Conservation (phyloP, 2,888 invertebrate species). For the Dendrolimus houi region DNA sequence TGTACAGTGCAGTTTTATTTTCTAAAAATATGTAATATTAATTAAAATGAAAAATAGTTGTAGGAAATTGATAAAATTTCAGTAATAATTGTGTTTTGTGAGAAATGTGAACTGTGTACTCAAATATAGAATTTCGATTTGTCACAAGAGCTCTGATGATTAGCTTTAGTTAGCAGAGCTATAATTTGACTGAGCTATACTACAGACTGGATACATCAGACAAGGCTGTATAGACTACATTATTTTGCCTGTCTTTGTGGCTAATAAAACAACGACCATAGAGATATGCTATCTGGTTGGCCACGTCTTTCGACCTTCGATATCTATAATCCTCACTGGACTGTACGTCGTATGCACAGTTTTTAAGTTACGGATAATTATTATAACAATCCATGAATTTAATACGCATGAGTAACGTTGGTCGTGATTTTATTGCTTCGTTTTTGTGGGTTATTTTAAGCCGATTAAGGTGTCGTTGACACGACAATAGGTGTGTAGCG, state of each 20-base stretch:
- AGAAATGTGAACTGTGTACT: too few relatives aligned
- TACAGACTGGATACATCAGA: not conserved
- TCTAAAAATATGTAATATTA: too few relatives aligned
- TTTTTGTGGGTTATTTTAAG: constrained; percentile 11
- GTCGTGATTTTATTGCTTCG: constrained; percentile 11
- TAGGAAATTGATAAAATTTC: too few relatives aligned
- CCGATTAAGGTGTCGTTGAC: constrained; percentile 6
- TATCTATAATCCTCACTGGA: not conserved
- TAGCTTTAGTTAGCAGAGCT: too few relatives aligned
- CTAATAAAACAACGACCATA: not conserved
- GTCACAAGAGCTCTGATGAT: too few relatives aligned
- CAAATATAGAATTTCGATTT: too few relatives aligned
- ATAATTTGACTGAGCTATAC: constrained; percentile 14
- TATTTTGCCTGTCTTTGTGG: not conserved
- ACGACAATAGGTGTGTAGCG: not conserved
- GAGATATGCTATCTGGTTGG: too few relatives aligned
- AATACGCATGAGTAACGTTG: constrained; percentile 16
- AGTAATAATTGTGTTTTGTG: too few relatives aligned
- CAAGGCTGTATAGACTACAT: not conserved
- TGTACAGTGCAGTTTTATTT: too few relatives aligned
- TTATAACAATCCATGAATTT: constrained; percentile 4
- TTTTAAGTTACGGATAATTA: not conserved
- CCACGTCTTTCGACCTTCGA: too few relatives aligned
- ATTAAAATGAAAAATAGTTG: too few relatives aligned
- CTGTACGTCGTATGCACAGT: not conserved